Conservation (phyloP, 2,888 invertebrate species). For the Mantis religiosa region DNA sequence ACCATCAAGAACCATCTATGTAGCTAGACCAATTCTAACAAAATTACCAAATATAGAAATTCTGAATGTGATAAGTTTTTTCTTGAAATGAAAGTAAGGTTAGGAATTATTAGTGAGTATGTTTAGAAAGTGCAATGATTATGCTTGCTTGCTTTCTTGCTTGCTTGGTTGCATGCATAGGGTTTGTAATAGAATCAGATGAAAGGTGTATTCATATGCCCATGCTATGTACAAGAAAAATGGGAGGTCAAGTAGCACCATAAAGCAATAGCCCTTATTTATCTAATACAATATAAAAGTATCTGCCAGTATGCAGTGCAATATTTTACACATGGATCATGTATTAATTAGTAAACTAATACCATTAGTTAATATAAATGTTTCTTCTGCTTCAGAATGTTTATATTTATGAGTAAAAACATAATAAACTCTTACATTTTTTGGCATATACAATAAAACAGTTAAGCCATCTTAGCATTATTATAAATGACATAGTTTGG, state of each 20-base stretch:
- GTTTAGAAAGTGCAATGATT: background rate
- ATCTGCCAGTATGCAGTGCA: background rate
- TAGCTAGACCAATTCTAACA: background rate
- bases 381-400: too few relatives aligned
- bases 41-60: background rate
- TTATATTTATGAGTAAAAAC: background rate
- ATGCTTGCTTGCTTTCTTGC: background rate
- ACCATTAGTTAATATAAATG: too few relatives aligned
- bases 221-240: slow-evolving; percentile 5
- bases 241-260: background rate
- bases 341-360: too few relatives aligned
- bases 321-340: background rate
- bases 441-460: background rate
- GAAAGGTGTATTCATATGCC: background rate
- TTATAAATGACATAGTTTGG: background rate
- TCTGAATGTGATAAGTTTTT: background rate
- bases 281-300: background rate
- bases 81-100: background rate
- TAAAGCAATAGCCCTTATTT: background rate
- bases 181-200: background rate
- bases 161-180: background rate
- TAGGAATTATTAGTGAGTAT: background rate
- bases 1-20: background rate
- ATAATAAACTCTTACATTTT: background rate
- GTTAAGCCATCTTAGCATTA: background rate